These are phyloP conservation scores for Drosophila repletoides DNA, from an alignment of 1,140 invertebrate species.

Conservation along the genomic window DNA sequence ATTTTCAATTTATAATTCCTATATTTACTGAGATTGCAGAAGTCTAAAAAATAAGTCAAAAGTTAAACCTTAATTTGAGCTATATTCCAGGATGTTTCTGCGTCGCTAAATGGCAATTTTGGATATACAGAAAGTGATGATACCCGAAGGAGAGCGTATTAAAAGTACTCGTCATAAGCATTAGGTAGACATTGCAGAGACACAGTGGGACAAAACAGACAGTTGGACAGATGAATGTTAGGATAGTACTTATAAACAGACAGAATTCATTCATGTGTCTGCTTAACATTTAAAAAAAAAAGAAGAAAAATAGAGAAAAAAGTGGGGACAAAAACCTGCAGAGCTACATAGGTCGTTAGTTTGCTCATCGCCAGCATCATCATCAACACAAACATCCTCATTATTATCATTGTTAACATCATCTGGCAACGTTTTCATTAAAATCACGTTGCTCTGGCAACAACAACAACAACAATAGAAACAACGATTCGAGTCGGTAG, in stretches of 20 bases:
- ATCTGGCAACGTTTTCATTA: slow-evolving; percentile 59
- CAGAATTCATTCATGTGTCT: slow-evolving; percentile 22
- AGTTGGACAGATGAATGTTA: neutral
- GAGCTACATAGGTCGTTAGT: slow-evolving; percentile 11
- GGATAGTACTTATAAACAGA: slow-evolving; percentile 1
- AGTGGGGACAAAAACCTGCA: neutral
- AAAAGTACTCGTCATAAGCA: slow-evolving; percentile 27
- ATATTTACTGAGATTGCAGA: too few species aligned
- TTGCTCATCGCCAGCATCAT: slow-evolving; percentile 16
- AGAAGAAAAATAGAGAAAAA: neutral
- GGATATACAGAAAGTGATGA: slow-evolving; percentile 8
- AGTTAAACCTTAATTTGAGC: too few species aligned
- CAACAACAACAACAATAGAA: slow-evolving; percentile 14
- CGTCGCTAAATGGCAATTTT: neutral
- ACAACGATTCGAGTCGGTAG: neutral
- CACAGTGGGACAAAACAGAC: neutral
- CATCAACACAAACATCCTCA: slow-evolving; percentile 11
- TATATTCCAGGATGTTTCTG: too few species aligned
- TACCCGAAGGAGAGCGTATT: slow-evolving; percentile 18
- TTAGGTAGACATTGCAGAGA: too few species aligned
- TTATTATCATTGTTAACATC: slow-evolving; percentile 13
- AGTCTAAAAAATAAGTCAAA: too few species aligned
- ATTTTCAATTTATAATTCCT: too few species aligned
- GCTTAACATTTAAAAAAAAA: slow-evolving; percentile 7
- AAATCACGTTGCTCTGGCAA: slow-evolving; percentile 62